Evolutionary conservation across 1,140 invertebrate species (phyloP).

Genomic region (Lepidostoma basale): DNA sequence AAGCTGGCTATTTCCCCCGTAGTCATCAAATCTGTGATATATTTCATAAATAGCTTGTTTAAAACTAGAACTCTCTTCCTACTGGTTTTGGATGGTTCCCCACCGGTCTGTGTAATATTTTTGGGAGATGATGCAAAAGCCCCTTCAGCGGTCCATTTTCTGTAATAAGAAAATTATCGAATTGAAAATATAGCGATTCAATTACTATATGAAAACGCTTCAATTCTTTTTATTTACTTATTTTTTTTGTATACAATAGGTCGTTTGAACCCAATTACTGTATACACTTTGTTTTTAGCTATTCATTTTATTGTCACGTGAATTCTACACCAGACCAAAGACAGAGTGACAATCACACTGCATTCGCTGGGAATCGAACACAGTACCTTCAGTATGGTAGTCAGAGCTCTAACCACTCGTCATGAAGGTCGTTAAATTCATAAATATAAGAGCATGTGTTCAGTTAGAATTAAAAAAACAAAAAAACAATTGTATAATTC

Average conservation of each 20-base stretch:
- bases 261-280: no score
- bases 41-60: constrained; percentile 80
- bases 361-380: no score
- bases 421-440: no score
- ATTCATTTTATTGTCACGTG: no score
- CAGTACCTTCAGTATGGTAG: no score
- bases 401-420: no score
- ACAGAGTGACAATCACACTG: no score
- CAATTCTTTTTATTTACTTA: no score
- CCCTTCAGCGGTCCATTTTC: constrained; percentile 7
- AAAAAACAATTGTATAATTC: neutral
- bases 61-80: constrained; percentile 65
- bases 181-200: neutral
- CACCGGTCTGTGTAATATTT: constrained; percentile 48
- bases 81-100: constrained; percentile 55
- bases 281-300: no score
- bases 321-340: no score
- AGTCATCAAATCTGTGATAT: constrained; percentile 76
- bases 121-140: neutral
- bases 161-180: constrained; percentile 1
- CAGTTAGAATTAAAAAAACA: neutral
- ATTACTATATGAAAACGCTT: no score
- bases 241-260: no score
- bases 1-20: constrained; percentile 66
- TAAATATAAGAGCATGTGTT: neutral